Percentiles rank a stretch among this genome's conserved stretches.
These are phyloP conservation scores for Drosophila setifemur DNA, from an alignment of 1,140 invertebrate species.

Conservation along the genomic window DNA sequence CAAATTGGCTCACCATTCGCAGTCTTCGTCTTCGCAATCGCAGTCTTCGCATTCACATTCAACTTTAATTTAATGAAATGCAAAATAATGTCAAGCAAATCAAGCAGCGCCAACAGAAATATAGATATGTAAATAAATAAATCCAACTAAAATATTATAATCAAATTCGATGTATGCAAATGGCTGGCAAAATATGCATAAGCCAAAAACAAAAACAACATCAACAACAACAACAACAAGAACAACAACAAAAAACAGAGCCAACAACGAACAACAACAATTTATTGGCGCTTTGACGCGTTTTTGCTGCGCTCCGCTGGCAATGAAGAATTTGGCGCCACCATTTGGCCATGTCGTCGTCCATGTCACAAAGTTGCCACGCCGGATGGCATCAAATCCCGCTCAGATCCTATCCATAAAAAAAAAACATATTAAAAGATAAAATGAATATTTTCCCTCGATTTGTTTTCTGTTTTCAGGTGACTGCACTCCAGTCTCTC, in stretches of 20 bases:
- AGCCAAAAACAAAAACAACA: background rate
- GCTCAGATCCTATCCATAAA: too few species aligned
- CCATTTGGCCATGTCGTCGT: conserved; percentile 55
- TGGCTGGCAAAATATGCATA: conserved; percentile 48
- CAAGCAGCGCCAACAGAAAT: conserved; percentile 51
- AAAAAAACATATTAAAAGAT: background rate
- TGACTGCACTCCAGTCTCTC: too few species aligned
- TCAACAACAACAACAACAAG: background rate
- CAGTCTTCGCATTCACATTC: conserved; percentile 23
- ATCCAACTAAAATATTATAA: conserved; percentile 35
- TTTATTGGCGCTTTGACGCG: conserved; percentile 71
- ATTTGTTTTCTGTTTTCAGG: too few species aligned
- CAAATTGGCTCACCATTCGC: conserved; percentile 2
- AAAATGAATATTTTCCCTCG: background rate
- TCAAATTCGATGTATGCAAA: conserved; percentile 60
- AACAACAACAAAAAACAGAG: conserved; percentile 1
- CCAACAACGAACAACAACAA: conserved; percentile 9
- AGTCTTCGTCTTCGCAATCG: too few species aligned
- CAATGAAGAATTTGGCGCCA: conserved; percentile 68
- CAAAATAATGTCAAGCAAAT: conserved; percentile 71
- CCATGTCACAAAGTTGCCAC: conserved; percentile 58
- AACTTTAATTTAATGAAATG: conserved; percentile 75
- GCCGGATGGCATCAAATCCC: too few species aligned
- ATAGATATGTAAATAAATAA: too few species aligned
- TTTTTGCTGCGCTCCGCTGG: conserved; percentile 52